Evolutionary conservation across 2,113 vertebrate genomes (phyloP).

Genomic region (Myotis yumanensis): DNA sequence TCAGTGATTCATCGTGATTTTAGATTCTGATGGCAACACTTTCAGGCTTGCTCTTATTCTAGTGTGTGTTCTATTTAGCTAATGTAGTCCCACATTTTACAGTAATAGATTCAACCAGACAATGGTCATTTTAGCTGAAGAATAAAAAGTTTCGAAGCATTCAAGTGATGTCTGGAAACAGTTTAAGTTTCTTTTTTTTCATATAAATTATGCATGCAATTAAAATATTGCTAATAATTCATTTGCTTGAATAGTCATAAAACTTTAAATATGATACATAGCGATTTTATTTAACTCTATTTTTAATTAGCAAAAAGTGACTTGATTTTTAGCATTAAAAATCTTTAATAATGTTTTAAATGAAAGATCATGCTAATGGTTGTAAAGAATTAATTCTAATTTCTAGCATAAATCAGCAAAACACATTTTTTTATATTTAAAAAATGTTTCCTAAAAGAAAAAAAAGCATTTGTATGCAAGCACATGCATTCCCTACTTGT

Average conservation of each 20-base stretch:
- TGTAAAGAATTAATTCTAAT: conserved; percentile 70
- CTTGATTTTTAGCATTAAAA: conserved; percentile 72
- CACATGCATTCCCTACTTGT: conserved; percentile 66
- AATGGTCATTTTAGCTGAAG: conserved; percentile 2
- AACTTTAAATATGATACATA: conserved; percentile 59
- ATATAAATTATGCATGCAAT: conserved; percentile 53
- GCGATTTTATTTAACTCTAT: conserved; percentile 10
- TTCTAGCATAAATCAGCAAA: conserved; percentile 63
- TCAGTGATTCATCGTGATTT: neutral
- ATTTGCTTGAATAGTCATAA: conserved; percentile 69
- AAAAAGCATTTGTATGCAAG: conserved; percentile 72
- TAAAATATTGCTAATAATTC: conserved; percentile 68
- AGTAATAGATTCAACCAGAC: neutral
- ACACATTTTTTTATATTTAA: conserved; percentile 52
- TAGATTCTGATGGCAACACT: neutral
- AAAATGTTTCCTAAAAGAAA: conserved; percentile 58
- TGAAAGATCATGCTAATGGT: conserved; percentile 54
- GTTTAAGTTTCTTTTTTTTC: neutral
- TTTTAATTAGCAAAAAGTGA: conserved; percentile 66
- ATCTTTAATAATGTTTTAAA: conserved; percentile 67
- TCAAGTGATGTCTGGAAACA: neutral
- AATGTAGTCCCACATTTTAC: neutral
- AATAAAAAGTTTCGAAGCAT: neutral
- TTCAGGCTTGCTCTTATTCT: neutral
- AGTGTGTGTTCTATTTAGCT: neutral